phyloP scores from a whole-genome alignment of 2,888 invertebrate species.

The Cerastoderma edule region DNA sequence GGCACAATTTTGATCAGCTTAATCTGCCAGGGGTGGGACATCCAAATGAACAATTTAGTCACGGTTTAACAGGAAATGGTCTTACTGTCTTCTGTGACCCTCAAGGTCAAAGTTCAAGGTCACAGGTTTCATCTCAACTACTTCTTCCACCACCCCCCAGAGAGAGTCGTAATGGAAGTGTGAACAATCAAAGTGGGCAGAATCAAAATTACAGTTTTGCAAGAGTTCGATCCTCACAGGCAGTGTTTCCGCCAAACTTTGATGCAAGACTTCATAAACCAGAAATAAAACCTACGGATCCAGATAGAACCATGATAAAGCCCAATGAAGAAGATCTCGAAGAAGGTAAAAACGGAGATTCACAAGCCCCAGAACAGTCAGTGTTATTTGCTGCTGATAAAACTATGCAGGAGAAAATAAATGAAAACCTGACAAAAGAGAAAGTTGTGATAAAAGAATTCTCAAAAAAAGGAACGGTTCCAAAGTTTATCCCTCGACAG shows the following conservation, averaged over 20 bases:
- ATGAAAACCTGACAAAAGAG: slow-evolving; percentile 43
- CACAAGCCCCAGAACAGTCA: too few relatives aligned
- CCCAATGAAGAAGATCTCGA: background rate
- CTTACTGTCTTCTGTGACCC: too few relatives aligned
- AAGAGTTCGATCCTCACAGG: slow-evolving; percentile 72
- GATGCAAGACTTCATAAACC: slow-evolving; percentile 59
- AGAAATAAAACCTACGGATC: too few relatives aligned
- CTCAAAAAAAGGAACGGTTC: slow-evolving; percentile 56
- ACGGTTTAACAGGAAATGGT: too few relatives aligned
- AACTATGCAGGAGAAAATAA: slow-evolving; percentile 42
- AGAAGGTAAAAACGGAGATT: background rate
- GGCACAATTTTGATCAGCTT: too few relatives aligned
- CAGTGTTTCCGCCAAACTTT: slow-evolving; percentile 68
- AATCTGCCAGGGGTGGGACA: too few relatives aligned
- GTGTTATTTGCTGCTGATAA: too few relatives aligned
- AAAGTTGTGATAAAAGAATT: slow-evolving; percentile 62
- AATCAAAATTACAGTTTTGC: slow-evolving; percentile 63
- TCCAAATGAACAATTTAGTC: too few relatives aligned
- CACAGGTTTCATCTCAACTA: too few relatives aligned
- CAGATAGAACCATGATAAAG: too few relatives aligned
- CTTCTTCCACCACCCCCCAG: background rate
- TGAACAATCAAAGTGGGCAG: background rate
- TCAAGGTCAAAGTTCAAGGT: too few relatives aligned
- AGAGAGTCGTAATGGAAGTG: background rate
- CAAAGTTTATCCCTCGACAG: slow-evolving; percentile 77